Evolutionary conservation across 2,888 invertebrate genomes (phyloP).

Genomic region (Tuberolachnus salignus): DNA sequence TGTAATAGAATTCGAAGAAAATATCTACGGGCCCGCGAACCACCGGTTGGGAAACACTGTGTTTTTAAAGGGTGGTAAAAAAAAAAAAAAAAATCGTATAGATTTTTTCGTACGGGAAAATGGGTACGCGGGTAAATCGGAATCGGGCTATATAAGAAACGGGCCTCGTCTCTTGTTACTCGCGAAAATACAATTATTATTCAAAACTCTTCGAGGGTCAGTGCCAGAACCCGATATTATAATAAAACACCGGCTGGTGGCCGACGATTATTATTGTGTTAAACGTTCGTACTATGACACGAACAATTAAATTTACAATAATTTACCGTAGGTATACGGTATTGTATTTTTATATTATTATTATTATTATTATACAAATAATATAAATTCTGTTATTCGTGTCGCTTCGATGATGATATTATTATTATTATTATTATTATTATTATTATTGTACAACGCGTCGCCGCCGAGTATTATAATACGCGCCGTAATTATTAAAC

Average conservation of each 20-base stretch:
- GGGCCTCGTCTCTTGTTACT: no score
- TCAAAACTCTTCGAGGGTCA: not conserved
- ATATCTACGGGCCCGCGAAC: no score
- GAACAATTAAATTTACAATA: slow-evolving; percentile 32
- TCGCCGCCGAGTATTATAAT: not conserved
- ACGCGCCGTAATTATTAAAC: slow-evolving; percentile 12
- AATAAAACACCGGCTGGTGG: not conserved
- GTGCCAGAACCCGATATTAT: not conserved
- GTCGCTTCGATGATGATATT: slow-evolving; percentile 39
- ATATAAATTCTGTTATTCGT: slow-evolving; percentile 34
- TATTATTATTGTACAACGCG: not conserved
- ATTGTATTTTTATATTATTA: slow-evolving; percentile 25
- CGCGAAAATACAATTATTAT: slow-evolving; percentile 9
- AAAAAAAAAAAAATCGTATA: no score
- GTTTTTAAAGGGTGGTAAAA: no score
- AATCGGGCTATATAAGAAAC: no score
- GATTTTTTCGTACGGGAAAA: no score
- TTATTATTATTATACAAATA: slow-evolving; percentile 22
- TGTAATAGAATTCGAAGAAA: no score
- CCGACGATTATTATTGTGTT: slow-evolving; percentile 16
- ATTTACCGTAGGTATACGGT: slow-evolving; percentile 16
- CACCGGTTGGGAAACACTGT: no score
- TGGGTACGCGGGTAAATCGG: no score
- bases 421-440: not conserved
- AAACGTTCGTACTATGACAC: slow-evolving; percentile 26